Evolutionary conservation across 2,888 invertebrate species (phyloP).

Genomic region (Drosophila phalerata): DNA sequence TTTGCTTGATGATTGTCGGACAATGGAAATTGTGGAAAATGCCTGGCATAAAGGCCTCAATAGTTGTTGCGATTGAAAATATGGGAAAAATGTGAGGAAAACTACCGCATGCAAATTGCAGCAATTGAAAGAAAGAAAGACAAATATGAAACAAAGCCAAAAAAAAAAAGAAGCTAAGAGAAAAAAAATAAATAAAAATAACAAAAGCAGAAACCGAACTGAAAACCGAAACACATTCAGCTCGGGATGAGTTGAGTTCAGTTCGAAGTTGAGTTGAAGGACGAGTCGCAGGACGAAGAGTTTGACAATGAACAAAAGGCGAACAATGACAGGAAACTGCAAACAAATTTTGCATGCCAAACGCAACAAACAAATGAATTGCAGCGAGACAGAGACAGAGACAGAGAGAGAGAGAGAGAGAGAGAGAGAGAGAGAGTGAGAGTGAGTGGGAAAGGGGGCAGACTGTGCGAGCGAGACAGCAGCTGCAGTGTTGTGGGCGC

Average conservation of each 20-base stretch:
- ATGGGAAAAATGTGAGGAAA: slow-evolving; percentile 20
- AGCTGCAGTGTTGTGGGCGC: slow-evolving; percentile 10
- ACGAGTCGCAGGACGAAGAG: slow-evolving; percentile 16
- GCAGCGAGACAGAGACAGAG: neutral
- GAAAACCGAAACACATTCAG: slow-evolving; percentile 12
- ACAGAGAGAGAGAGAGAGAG: neutral
- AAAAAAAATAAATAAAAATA: neutral
- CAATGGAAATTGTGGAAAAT: slow-evolving; percentile 39
- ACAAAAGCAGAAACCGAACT: slow-evolving; percentile 9
- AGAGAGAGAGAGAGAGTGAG: neutral
- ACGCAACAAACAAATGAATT: slow-evolving; percentile 71
- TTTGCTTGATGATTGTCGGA: slow-evolving; percentile 49
- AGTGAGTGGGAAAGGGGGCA: neutral
- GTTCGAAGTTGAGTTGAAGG: slow-evolving; percentile 2
- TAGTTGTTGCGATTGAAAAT: slow-evolving; percentile 1
- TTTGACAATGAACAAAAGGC: slow-evolving; percentile 52
- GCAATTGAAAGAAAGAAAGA: slow-evolving; percentile 55
- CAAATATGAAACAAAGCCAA: slow-evolving; percentile 8
- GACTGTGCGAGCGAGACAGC: slow-evolving; percentile 6
- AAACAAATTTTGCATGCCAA: slow-evolving; percentile 76
- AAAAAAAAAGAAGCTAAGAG: neutral
- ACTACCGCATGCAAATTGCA: slow-evolving; percentile 57
- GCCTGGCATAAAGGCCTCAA: slow-evolving; percentile 24
- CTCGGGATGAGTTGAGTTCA: neutral
- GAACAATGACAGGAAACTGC: slow-evolving; percentile 64